These are phyloP conservation scores for Cataglyphis altisquamis DNA, from an alignment of 2,888 invertebrate genomes.

Conservation along the genomic window DNA sequence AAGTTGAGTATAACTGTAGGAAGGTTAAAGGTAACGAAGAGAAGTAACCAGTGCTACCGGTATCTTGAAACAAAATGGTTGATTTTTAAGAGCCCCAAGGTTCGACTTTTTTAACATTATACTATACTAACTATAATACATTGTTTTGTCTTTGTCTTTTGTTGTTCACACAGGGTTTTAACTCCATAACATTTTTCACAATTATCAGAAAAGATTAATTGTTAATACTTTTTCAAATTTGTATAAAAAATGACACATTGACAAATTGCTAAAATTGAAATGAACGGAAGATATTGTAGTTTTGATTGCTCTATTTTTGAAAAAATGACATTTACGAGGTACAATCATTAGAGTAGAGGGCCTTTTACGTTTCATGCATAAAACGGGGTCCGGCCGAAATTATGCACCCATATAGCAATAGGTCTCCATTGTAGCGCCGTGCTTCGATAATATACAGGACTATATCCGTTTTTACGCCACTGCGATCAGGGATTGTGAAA, in stretches of 20 bases:
- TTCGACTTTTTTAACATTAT: slow-evolving; percentile 31
- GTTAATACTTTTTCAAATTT: not conserved
- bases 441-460: slow-evolving; percentile 59
- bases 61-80: slow-evolving; percentile 36
- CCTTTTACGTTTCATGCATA: slow-evolving; percentile 36
- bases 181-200: slow-evolving; percentile 10
- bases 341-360: not conserved
- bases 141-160: slow-evolving; percentile 6
- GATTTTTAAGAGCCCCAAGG: slow-evolving; percentile 68
- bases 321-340: slow-evolving; percentile 7
- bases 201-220: not conserved
- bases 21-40: slow-evolving; percentile 72
- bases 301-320: slow-evolving; percentile 1
- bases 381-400: slow-evolving; percentile 51
- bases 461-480: slow-evolving; percentile 69
- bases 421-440: slow-evolving; percentile 58
- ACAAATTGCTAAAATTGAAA: not conserved
- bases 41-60: not conserved
- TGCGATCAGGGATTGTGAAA: slow-evolving; percentile 72
- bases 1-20: slow-evolving; percentile 69
- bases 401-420: slow-evolving; percentile 64
- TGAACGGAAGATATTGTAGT: too few species aligned
- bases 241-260: not conserved
- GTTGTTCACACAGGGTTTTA: not conserved
- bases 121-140: slow-evolving; percentile 52